phyloP scores from a whole-genome alignment of 2,113 vertebrate species.

The Phylloscopus trochilus region DNA sequence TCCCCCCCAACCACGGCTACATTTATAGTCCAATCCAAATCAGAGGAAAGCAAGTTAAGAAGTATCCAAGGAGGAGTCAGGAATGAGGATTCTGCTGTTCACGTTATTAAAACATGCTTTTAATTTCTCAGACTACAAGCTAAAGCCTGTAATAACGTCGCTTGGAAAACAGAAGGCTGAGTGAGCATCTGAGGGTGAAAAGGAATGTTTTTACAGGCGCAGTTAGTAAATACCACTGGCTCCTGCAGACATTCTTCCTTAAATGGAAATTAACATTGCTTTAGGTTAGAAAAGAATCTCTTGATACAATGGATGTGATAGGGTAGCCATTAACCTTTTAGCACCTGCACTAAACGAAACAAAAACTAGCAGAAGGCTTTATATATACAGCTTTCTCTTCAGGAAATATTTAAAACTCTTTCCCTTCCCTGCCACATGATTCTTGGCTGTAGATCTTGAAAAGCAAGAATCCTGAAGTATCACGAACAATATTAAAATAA shows the following conservation, averaged over 20 bases:
- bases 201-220: conserved; percentile 79
- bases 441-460: neutral
- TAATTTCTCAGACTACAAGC: conserved; percentile 71
- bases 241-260: conserved; percentile 72
- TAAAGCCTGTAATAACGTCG: conserved; percentile 71
- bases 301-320: conserved; percentile 29
- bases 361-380: neutral
- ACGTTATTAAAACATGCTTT: conserved; percentile 62
- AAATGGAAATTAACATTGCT: conserved; percentile 69
- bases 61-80: neutral
- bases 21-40: neutral
- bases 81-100: conserved; percentile 22
- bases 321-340: conserved; percentile 28
- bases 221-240: conserved; percentile 76
- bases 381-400: neutral
- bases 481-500: neutral
- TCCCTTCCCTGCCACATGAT: neutral
- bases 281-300: conserved; percentile 38
- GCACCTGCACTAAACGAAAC: conserved; percentile 22
- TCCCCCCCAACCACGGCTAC: neutral
- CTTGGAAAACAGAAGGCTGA: conserved; percentile 74
- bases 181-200: conserved; percentile 73
- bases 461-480: neutral
- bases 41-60: neutral
- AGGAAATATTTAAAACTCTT: neutral